Conservation (phyloP, 2,888 invertebrate species). For the Camponotus fellah region DNA sequence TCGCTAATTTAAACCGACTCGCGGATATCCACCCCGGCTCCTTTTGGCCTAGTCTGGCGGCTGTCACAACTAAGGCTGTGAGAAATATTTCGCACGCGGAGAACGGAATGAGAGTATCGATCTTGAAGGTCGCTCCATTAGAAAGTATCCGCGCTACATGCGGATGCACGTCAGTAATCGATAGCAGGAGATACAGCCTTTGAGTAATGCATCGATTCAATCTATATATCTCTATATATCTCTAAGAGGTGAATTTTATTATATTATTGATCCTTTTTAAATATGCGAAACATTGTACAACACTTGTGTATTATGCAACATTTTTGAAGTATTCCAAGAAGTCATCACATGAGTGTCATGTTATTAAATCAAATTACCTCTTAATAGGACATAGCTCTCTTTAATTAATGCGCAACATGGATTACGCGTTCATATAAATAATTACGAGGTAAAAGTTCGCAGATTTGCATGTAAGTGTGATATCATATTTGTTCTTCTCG, state of each 20-base stretch:
- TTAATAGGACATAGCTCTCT: not conserved
- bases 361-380: slow-evolving; percentile 13
- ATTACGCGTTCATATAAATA: slow-evolving; percentile 10
- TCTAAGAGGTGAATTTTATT: not conserved
- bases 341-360: not conserved
- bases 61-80: slow-evolving; percentile 75
- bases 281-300: not conserved
- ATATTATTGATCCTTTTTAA: slow-evolving; percentile 7
- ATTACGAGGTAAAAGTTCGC: slow-evolving; percentile 6
- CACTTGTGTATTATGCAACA: not conserved
- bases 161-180: slow-evolving; percentile 18
- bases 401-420: not conserved
- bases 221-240: not conserved
- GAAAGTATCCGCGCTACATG: slow-evolving; percentile 36
- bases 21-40: slow-evolving; percentile 63
- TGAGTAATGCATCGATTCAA: slow-evolving; percentile 1
- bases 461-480: slow-evolving; percentile 32
- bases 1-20: slow-evolving; percentile 80
- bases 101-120: slow-evolving; percentile 49
- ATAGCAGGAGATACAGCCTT: not conserved
- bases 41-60: slow-evolving; percentile 71
- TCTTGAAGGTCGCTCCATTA: slow-evolving; percentile 21
- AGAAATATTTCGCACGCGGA: slow-evolving; percentile 66
- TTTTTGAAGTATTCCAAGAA: not conserved
- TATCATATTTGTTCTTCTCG: not conserved